phyloP scores from a whole-genome alignment of 2,113 vertebrate species.

The Stercorarius parasiticus region DNA sequence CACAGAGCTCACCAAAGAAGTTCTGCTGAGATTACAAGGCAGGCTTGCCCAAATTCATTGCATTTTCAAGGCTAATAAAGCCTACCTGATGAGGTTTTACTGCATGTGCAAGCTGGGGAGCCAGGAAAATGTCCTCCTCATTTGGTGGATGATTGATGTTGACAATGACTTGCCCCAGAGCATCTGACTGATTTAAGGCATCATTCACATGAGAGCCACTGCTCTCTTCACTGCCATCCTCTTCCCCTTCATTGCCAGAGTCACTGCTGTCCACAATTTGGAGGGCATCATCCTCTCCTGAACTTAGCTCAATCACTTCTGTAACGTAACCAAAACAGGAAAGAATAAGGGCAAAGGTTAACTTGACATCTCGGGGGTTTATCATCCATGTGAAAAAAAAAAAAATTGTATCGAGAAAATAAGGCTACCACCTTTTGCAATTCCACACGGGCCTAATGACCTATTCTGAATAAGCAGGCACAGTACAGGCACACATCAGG shows the following conservation, averaged over 20 bases:
- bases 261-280: constrained; percentile 92
- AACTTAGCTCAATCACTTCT: constrained; percentile 98
- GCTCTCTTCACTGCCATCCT: constrained; percentile 86
- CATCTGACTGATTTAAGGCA: constrained; percentile 87
- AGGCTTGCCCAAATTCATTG: not conserved
- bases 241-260: constrained; percentile 87
- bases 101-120: constrained; percentile 90
- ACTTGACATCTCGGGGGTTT: not conserved
- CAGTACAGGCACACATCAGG: not conserved
- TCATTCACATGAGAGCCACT: constrained; percentile 96
- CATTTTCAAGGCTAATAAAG: not conserved
- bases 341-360: not conserved
- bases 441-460: not conserved
- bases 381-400: not conserved
- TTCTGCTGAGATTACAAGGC: not conserved
- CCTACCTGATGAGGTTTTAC: constrained; percentile 98
- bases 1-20: not conserved
- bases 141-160: constrained; percentile 97
- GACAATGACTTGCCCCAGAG: constrained; percentile 90
- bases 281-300: constrained; percentile 91
- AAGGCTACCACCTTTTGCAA: not conserved
- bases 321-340: not conserved
- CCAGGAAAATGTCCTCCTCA: constrained; percentile 92
- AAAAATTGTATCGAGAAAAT: not conserved
- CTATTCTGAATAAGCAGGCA: not conserved